A percentile compares a stretch with the other conserved stretches of the same genome.
Evolutionary conservation across 2,797 vertebrate species (phyloP).

Genomic region (Gymnoscopelus microlampas): DNA sequence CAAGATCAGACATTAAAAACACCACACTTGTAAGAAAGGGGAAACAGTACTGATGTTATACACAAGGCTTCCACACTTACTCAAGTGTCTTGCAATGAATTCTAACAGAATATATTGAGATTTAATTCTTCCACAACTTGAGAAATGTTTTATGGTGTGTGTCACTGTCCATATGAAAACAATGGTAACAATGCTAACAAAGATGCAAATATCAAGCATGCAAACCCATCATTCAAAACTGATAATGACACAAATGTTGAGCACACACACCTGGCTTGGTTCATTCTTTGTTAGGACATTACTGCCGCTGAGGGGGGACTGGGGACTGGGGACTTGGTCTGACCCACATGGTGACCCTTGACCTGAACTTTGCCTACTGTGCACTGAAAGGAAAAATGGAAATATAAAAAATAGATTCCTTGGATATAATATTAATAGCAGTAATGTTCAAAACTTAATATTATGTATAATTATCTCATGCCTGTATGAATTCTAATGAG

Average conservation of each 20-base stretch:
- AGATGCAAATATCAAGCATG: not conserved
- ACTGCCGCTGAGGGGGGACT: slow-evolving; percentile 87
- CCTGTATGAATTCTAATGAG: too few species aligned
- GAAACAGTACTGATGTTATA: not conserved
- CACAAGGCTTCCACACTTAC: not conserved
- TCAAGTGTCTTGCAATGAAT: too few species aligned
- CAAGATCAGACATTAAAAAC: not conserved
- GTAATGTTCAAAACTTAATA: too few species aligned
- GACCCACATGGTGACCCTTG: slow-evolving; percentile 87
- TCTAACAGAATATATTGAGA: too few species aligned
- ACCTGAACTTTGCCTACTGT: slow-evolving; percentile 83
- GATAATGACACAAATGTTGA: not conserved
- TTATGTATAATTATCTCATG: too few species aligned
- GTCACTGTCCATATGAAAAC: not conserved
- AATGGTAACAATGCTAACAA: not conserved
- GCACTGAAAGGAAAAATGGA: slow-evolving; percentile 59
- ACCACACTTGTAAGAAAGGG: slow-evolving; percentile 1
- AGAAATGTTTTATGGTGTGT: too few species aligned
- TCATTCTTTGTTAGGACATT: slow-evolving; percentile 84
- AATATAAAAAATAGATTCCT: slow-evolving; percentile 16
- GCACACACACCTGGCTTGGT: slow-evolving; percentile 82
- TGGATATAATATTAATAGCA: not conserved
- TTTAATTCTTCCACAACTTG: too few species aligned
- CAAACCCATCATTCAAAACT: not conserved
- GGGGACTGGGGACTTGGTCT: slow-evolving; percentile 91